phyloP scores from a whole-genome alignment of 2,797 vertebrate species.

The Enoplosus armatus region DNA sequence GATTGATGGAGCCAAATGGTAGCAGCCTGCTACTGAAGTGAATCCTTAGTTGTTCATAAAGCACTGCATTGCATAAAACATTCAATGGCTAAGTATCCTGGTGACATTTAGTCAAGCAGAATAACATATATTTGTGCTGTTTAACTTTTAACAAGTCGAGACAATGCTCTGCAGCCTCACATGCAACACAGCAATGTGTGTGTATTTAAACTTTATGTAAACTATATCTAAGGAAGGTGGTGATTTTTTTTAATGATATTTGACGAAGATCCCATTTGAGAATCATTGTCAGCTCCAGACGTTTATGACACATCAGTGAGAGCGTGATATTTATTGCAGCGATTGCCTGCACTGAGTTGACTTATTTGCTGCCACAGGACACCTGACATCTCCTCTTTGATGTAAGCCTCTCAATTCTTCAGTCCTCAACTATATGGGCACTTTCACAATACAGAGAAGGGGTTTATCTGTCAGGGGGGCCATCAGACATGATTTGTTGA shows the following conservation, averaged over 20 bases:
- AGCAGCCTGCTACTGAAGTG: slow-evolving; percentile 10
- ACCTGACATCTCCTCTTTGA: slow-evolving; percentile 68
- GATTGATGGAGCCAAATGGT: slow-evolving; percentile 5
- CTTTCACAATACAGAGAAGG: slow-evolving; percentile 59
- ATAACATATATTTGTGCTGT: slow-evolving; percentile 38
- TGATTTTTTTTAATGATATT: slow-evolving; percentile 19
- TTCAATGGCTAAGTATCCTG: slow-evolving; percentile 19
- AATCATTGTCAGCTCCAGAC: slow-evolving; percentile 31
- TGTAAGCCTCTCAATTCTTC: slow-evolving; percentile 62
- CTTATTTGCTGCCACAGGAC: slow-evolving; percentile 57
- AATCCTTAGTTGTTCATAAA: slow-evolving; percentile 38
- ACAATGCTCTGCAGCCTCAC: slow-evolving; percentile 2
- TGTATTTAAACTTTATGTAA: slow-evolving; percentile 20
- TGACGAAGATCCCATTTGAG: slow-evolving; percentile 23
- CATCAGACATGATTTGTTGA: slow-evolving; percentile 71
- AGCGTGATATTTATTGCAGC: slow-evolving; percentile 60
- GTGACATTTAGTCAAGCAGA: slow-evolving; percentile 30
- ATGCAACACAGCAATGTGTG: slow-evolving; percentile 5
- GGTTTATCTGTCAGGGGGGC: slow-evolving; percentile 57
- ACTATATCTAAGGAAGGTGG: slow-evolving; percentile 14
- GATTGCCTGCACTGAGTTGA: slow-evolving; percentile 46
- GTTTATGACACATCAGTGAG: slow-evolving; percentile 19
- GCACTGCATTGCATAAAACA: slow-evolving; percentile 9
- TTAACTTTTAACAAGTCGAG: slow-evolving; percentile 31
- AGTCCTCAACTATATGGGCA: slow-evolving; percentile 62